Evolutionary conservation across 2,888 invertebrate genomes (phyloP).

Genomic region (Microdon myrmicae): DNA sequence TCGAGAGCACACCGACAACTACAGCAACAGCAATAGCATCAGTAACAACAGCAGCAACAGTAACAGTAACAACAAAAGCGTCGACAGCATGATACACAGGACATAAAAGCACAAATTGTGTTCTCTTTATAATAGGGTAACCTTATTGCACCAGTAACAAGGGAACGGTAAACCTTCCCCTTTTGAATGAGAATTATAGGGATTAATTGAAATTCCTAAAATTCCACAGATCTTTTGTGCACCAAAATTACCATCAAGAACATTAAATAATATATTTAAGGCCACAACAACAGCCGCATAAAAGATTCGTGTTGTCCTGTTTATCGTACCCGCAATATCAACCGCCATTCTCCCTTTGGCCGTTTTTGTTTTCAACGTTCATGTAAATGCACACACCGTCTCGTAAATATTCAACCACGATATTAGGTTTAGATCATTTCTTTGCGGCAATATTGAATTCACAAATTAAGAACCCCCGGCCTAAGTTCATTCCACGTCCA

Average conservation of each 20-base stretch:
- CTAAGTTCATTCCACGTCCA: too few species aligned
- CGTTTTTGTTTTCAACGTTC: slow-evolving; percentile 9
- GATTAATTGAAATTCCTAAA: slow-evolving; percentile 67
- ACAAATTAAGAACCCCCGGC: too few species aligned
- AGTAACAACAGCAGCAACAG: too few species aligned
- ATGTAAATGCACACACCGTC: slow-evolving; percentile 24
- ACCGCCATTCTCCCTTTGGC: slow-evolving; percentile 2
- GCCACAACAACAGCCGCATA: slow-evolving; percentile 37
- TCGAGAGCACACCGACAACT: too few species aligned
- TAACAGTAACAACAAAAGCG: too few species aligned
- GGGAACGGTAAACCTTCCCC: slow-evolving; percentile 39
- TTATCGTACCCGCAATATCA: slow-evolving; percentile 2
- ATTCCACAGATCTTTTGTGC: slow-evolving; percentile 65
- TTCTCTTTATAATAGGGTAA: slow-evolving; percentile 49
- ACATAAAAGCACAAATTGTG: slow-evolving; percentile 49
- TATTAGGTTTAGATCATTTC: slow-evolving; percentile 50
- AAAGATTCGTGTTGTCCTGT: slow-evolving; percentile 26
- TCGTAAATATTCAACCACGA: slow-evolving; percentile 33
- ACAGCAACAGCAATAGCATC: too few species aligned
- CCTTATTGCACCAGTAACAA: slow-evolving; percentile 45
- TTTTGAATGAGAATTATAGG: slow-evolving; percentile 63
- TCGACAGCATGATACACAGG: too few species aligned
- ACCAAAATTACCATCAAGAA: slow-evolving; percentile 65
- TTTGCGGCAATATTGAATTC: slow-evolving; percentile 24
- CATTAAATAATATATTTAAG: slow-evolving; percentile 51